These are phyloP conservation scores for Atherinosoma microstoma DNA, from an alignment of 2,797 vertebrate genomes.

Conservation along the genomic window DNA sequence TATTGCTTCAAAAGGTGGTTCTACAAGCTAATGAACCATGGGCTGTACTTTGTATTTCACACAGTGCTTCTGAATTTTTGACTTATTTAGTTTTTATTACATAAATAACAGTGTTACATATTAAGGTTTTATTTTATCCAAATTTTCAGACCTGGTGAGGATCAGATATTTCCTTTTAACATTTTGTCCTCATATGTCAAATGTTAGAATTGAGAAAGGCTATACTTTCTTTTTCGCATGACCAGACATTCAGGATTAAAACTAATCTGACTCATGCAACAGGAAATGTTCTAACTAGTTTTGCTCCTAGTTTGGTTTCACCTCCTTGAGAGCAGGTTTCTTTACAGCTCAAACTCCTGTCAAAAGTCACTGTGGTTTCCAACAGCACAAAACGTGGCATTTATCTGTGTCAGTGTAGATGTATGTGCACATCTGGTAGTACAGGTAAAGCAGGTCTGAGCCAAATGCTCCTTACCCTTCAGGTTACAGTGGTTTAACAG, in stretches of 20 bases:
- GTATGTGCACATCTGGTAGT: conserved; percentile 52
- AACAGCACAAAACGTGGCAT: background rate
- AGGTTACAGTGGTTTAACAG: conserved; percentile 54
- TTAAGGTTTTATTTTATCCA: background rate
- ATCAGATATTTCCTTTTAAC: background rate
- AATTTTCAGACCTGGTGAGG: background rate
- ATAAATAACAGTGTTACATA: background rate
- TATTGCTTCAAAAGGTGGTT: background rate
- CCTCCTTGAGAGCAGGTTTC: conserved; percentile 44
- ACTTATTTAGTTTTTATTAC: too few species aligned
- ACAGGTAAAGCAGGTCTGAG: conserved; percentile 78
- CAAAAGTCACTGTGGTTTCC: conserved; percentile 33
- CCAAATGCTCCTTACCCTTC: conserved; percentile 45
- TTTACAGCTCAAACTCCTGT: conserved; percentile 37
- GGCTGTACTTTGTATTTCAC: background rate
- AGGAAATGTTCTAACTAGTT: conserved; percentile 50
- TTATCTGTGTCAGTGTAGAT: conserved; percentile 10
- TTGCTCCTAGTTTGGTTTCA: conserved; percentile 44
- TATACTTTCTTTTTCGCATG: background rate
- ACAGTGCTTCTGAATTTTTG: background rate
- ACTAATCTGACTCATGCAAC: conserved; percentile 26
- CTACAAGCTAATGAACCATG: background rate
- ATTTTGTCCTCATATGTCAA: background rate
- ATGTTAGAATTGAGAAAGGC: background rate
- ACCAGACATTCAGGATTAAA: conserved; percentile 3